Base-by-base conservation (phyloP, 2,888 invertebrate species). In the Mechanitis messenoides region DNA sequence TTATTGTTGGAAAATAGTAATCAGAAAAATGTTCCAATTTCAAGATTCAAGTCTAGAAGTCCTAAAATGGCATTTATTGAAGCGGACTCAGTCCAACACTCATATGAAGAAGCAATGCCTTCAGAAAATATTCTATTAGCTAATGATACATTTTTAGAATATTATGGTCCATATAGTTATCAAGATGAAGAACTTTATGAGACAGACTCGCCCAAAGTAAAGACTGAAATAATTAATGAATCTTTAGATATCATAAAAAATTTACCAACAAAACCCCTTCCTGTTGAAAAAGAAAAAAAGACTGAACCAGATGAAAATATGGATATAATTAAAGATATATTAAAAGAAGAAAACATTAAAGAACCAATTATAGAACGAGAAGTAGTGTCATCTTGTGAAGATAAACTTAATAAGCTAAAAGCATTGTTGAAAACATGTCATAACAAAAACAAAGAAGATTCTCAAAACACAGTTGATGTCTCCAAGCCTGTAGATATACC, bases 31-130 rank as follows among this genome's bases (percentile, higher is more conserved):
- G 72, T 28, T 33, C 60, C 75, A 77, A 62, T 63, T 33, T 38
- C 63, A 54, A 65, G 61, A 46, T 54, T 64, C 28, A 68, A 77
- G 4, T 68, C 60, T 1, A 68, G 75, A 61, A 69, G 80, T 20
- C 80, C 80, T 0, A 78, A 75, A 60, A 82, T 74, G 63, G 73
- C 74, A 3, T 84, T 84, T 66, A 76, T 83, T n/a, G 84, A 87
- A 56, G 69, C 82, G 0, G 69, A 74, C 38, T 80, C 80, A 0
- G 74, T 83, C 0, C 81, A 83, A 67, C 86, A 88, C 28, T 71
- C 71, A 47, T 87, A 82, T 65, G 85, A 84, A 75, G 87, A 87
- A 77, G 86, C 87, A 4, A 81, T 86, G 55, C 69, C 78, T 0
- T 76, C 81, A 0, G 87, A 88, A 68, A 83, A 84, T 71, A 80